phyloP scores from a whole-genome alignment of 2,113 vertebrate genomes.

The Pardalotus punctatus region DNA sequence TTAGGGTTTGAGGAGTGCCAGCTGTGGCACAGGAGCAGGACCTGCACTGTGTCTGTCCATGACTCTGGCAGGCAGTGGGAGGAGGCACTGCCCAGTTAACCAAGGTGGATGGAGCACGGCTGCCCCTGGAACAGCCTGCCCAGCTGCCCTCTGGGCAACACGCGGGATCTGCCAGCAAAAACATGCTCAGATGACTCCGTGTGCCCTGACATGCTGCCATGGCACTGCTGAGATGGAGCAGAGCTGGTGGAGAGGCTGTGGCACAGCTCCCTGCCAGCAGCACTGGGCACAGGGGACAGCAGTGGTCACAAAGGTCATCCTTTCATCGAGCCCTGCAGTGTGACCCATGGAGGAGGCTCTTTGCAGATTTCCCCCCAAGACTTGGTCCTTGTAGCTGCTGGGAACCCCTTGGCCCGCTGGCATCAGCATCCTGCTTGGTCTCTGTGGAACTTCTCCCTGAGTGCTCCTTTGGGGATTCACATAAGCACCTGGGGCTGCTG shows the following conservation, averaged over 20 bases:
- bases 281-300: not conserved
- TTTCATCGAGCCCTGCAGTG: fast-evolving
- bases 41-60: fast-evolving
- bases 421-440: not conserved
- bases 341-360: not conserved
- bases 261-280: not conserved
- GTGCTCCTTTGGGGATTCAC: not conserved
- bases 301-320: not conserved
- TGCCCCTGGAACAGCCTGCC: not conserved
- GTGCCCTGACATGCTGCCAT: fast-evolving
- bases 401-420: fast-evolving
- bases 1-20: not conserved
- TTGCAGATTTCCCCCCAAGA: not conserved
- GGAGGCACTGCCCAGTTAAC: not conserved
- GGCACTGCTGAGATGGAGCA: fast-evolving
- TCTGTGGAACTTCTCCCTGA: not conserved
- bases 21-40: not conserved
- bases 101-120: fast-evolving
- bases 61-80: not conserved
- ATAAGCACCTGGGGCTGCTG: not conserved
- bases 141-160: not conserved
- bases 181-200: not conserved
- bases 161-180: not conserved
- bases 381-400: not conserved
- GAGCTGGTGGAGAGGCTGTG: not conserved